Base-by-base conservation (phyloP, 2,113 vertebrate species). In the Scolopax mira region DNA sequence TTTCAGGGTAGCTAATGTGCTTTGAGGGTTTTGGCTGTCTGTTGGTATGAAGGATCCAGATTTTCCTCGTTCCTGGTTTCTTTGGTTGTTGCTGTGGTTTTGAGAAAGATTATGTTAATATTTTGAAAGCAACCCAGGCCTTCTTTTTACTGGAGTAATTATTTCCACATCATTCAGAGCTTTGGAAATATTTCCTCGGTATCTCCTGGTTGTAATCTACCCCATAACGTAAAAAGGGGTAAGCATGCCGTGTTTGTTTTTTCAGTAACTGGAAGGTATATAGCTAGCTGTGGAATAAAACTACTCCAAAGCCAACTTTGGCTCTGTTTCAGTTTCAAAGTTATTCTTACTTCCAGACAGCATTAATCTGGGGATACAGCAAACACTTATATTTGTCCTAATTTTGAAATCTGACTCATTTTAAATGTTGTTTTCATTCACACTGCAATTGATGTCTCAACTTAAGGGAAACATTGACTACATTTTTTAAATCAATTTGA, bases 371-470 rank as follows among this genome's bases (percentile, higher is more conserved):
- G 48, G 74, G 88, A 93, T 94, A 95, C 42, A 95, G 84, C 87
- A 92, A 96, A 88, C n/a, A 85, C 88, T 95, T 69, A 78, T 60
- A 89, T 95, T 96, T 93, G 81, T 93, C 93, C 95, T 95, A 71
- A 94, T 93, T 92, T 82, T 93, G 90, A 97, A 94, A 94, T 95
- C 87, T 87, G 90, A 85, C 65, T 93, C 57, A 72, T 82, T 96
- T 94, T 31, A 88, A 73, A 52, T 52, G 31, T 67, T 96, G 49
- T 93, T 96, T 94, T 96, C 78, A 71, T 60, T 93, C 77, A 85
- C 74, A 27, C 46, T 70, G 62, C 79, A 91, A 79, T 16, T 70
- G 48, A 42, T 90, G 39, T 82, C 74, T 84, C 44, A 22, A 28
- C 71, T 82, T 88, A 60, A 90, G 85, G 66, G 72, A 90, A 86